Evolutionary conservation across 1,140 invertebrate genomes (phyloP), one percentile per base, ranked within the genome.

Genomic region (Delia radicum): DNA sequence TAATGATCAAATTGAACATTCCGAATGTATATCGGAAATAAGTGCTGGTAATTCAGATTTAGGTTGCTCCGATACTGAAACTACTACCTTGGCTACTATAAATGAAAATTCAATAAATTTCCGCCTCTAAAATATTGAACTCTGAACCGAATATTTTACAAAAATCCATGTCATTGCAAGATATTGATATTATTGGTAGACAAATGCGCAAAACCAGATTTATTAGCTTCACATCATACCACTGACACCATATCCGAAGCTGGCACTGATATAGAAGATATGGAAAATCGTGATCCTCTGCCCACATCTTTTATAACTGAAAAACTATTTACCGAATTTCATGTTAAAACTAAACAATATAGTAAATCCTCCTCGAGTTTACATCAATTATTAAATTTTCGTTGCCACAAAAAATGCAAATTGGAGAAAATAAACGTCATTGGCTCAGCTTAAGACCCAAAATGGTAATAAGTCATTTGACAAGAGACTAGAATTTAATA

Each of bases 331-430:
- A 89, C 89, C 18, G 89, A 90, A 82, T 90, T 90, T 76, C 89
- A 90, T 76, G 89, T 90, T 0, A 90, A 90, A 80, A 90, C 89
- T 3, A 89, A 89, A 73, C 87, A 88, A 77, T 86, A 90, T 0
- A 90, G 89, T 78, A 90, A 90, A 83, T 90, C 89, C 5, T 90
- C 89, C 3, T 89, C 89, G 3, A 90, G 90, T 79, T 81, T 90
- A 74, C 84, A 90, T 74, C 88, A 90, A 69, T 69, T 86, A 76
- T 75, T 84, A 81, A 84, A 27, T 86, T 86, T 69, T 80, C 82
- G 33, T 10, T 82, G 63, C 84, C 85, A 2, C 84, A 85, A 46
- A 85, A 86, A 74, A 55, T 85, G 78, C 85, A 86, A 28, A 78
- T 79, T 18, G 79, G 81, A 24, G 81, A 81, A 3, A 80, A 85